Evolutionary conservation across 1,140 invertebrate species (phyloP), one percentile per base, ranked within the genome.

Genomic region (Trichonephila inaurata): DNA sequence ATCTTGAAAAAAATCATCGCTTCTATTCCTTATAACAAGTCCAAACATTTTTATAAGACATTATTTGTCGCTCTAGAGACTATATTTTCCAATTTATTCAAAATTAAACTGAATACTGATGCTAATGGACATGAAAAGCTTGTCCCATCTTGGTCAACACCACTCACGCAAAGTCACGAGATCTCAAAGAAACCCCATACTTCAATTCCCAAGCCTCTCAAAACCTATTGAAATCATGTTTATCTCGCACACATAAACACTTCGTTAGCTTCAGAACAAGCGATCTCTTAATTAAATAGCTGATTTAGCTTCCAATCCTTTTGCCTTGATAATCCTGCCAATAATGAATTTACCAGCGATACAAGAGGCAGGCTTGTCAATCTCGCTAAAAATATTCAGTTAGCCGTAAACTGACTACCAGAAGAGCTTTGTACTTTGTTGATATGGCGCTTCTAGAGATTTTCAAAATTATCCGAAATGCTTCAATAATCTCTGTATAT

Each of bases 401-500:
- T 40, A 77, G 33, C 72, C 72, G 72, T 77, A 40, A 77, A 77
- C 28, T 77, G 28, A 64, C 62, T 64, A 21, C 62, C 3, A 16
- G 28, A 33, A 4, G n/a, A 24, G 72, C 72, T 77, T 77, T 77
- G 72, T 77, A 77, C 24, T 33, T 18, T 77, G 72, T 77, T 33
- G 72, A 77, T 19, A 28, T 10, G 33, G 72, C 72, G n/a, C 44
- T 58, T 60, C 82, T 2, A 19, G 24, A n/a, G 82, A 85, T 58
- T 85, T 85, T 60, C 44, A 85, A 51, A 85, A n/a, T 85, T 21
- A 60, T 85, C 58, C 19, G 8, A n/a, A 85, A 85, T 44, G 82
- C 82, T 85, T 85, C 86, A 44, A 24, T 88, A 88, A 88, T 88
- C 86, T 51, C 40, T 40, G 86, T 88, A n/a, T 88, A 88, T 88